Evolutionary conservation across 30 jellyfish, hydroid and myxozoan species (phyloP).

Genomic region (Hydractinia symbiolongicarpus): DNA sequence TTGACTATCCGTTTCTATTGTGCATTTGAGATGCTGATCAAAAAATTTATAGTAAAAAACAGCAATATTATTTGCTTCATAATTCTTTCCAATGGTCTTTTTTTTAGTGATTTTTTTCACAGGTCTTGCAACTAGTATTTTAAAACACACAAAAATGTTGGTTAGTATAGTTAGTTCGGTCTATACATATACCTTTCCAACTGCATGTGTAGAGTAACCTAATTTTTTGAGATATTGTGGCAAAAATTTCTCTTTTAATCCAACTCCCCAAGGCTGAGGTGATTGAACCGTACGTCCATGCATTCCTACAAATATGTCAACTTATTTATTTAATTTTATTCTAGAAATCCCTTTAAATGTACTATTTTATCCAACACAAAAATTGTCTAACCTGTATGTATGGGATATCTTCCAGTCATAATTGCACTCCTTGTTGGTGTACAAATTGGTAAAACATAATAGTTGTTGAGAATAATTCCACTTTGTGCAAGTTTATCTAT

Average conservation of each 20-base stretch:
- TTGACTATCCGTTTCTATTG: too few relatives aligned
- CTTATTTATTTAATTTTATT: too few relatives aligned
- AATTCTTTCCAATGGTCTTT: too few relatives aligned
- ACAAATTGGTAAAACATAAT: slow-evolving; percentile 25
- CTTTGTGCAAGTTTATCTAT: slow-evolving; percentile 20
- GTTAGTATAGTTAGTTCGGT: too few relatives aligned
- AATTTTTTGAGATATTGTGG: slow-evolving; percentile 60
- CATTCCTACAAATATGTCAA: slow-evolving; percentile 36
- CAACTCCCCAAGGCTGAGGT: slow-evolving; percentile 85
- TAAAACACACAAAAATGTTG: too few relatives aligned
- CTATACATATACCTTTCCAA: slow-evolving; percentile 55
- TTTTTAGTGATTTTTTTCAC: too few relatives aligned
- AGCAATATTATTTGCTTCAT: too few relatives aligned
- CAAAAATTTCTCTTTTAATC: slow-evolving; percentile 50
- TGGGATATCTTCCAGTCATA: slow-evolving; percentile 33
- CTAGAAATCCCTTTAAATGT: too few relatives aligned
- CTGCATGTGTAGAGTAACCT: slow-evolving; percentile 91
- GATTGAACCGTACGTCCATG: slow-evolving; percentile 63
- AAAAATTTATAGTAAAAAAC: too few relatives aligned
- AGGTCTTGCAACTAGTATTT: too few relatives aligned
- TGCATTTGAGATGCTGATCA: too few relatives aligned
- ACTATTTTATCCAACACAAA: too few relatives aligned
- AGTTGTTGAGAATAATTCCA: slow-evolving; percentile 24
- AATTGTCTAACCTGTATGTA: slow-evolving; percentile 13
- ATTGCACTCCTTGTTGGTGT: slow-evolving; percentile 34